phyloP scores from a whole-genome alignment of 2,888 invertebrate genomes.

The Phengaris alcon region DNA sequence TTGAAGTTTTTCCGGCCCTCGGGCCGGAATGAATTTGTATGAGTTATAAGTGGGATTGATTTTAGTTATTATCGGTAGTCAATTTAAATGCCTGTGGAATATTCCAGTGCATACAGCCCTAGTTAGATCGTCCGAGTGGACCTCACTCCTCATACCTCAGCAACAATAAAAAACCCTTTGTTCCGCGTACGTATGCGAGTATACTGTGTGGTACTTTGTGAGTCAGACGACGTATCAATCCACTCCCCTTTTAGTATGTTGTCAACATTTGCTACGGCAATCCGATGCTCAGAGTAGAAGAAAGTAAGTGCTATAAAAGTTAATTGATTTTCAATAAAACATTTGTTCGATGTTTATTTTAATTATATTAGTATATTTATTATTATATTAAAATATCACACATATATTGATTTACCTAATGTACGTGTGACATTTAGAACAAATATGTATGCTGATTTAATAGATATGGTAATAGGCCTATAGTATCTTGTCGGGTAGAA shows the following conservation, averaged over 20 bases:
- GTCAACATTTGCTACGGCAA: not conserved
- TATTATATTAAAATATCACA: too few relatives aligned
- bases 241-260: slow-evolving; percentile 38
- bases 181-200: slow-evolving; percentile 46
- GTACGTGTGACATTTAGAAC: too few relatives aligned
- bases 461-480: too few relatives aligned
- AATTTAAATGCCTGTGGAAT: slow-evolving; percentile 28
- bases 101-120: slow-evolving; percentile 46
- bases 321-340: not conserved
- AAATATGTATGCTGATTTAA: too few relatives aligned
- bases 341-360: too few relatives aligned
- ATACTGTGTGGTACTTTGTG: slow-evolving; percentile 41
- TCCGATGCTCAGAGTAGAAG: not conserved
- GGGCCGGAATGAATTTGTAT: too few relatives aligned
- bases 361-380: too few relatives aligned
- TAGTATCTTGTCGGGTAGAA: too few relatives aligned
- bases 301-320: not conserved
- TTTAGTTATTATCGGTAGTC: not conserved
- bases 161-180: slow-evolving; percentile 62
- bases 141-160: not conserved
- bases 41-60: not conserved
- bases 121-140: slow-evolving; percentile 58
- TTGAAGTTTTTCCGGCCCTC: too few relatives aligned
- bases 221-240: slow-evolving; percentile 50
- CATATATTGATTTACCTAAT: too few relatives aligned